Evolutionary conservation across 1,140 invertebrate genomes (phyloP).

Genomic region (Drosophila orena): DNA sequence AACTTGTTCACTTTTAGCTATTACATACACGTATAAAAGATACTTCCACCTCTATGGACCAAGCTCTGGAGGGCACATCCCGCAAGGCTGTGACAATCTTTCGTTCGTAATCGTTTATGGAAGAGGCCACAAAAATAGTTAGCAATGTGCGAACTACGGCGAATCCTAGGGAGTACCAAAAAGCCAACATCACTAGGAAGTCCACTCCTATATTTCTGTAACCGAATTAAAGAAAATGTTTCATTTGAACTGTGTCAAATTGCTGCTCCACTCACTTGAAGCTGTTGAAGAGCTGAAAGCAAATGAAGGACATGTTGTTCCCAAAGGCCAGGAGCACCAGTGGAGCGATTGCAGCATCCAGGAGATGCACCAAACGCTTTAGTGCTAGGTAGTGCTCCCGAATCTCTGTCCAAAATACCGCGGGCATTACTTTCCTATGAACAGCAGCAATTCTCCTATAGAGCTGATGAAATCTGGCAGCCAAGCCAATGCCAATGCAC

Average conservation of each 20-base stretch:
- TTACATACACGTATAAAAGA: accelerated
- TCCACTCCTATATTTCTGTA: conserved; percentile 78
- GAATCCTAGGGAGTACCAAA: conserved; percentile 88
- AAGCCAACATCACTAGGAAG: conserved; percentile 85
- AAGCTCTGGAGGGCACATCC: conserved; percentile 86
- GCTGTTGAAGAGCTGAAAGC: conserved; percentile 81
- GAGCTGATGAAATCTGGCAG: conserved; percentile 87
- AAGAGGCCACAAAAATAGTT: conserved; percentile 87
- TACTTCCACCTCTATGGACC: conserved; percentile 85
- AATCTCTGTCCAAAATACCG: conserved; percentile 86
- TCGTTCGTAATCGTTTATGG: conserved; percentile 87
- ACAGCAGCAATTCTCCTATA: conserved; percentile 85
- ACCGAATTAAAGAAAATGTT: too few relatives aligned
- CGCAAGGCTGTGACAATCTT: conserved; percentile 86
- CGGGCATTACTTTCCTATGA: conserved; percentile 87
- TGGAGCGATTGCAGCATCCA: conserved; percentile 85
- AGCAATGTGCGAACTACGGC: conserved; percentile 86
- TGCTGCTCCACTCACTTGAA: conserved; percentile 55
- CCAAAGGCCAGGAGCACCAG: conserved; percentile 69
- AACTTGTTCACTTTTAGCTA: neutral
- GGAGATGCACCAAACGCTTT: conserved; percentile 89
- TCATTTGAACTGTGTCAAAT: too few relatives aligned
- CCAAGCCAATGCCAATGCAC: conserved; percentile 87
- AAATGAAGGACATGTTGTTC: conserved; percentile 84
- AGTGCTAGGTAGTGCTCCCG: conserved; percentile 86